Base-by-base conservation (phyloP, 2,888 invertebrate genomes). In the Norana najaformis region DNA sequence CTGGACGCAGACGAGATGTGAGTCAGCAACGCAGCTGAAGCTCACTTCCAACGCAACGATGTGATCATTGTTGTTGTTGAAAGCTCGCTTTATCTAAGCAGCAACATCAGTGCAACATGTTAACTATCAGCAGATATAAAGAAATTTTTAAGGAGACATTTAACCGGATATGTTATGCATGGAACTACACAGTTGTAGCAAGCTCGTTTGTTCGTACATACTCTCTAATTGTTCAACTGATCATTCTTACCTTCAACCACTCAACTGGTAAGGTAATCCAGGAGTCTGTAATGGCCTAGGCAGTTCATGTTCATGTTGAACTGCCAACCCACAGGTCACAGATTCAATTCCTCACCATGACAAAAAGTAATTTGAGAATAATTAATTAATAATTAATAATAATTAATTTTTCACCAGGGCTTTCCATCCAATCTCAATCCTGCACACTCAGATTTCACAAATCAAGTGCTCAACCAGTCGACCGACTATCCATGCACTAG, bases 1-100 rank as follows among this genome's bases (percentile, higher is more conserved):
- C 94, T 98, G 97, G 93, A 97, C 97, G 94, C 97, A 97, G 36
- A 97, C 97, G 91, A 98, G 96, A 95, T 98, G 97, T 0, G 97
- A 97, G 94, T 98, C 98, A 3, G 97, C 97, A 90, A 96, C 95
- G 38, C 96, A 95, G 91, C 97, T 97, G 93, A 98, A 97, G 94
- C 97, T 97, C 0, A 97, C 97, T 1, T 97, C 97, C 94, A 97
- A 96, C 0, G 97, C 97, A 93, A 98, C 95, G 91, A 98, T 97
- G 93, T 97, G 97, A 93, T 97, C 97, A 90, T 94, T 94, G 36
- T 97, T 97, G 95, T 97, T 97, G 92, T 96, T 97, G 89, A 97
- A 95, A 0, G 97, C 97, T 94, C 97, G 97, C 94, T 97, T 96
- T 47, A 97, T 95, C 96, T 96, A 89, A 16, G 69, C 69, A 69